phyloP scores from a whole-genome alignment of 2,113 vertebrate species.

The Campylorhamphus procurvoides region DNA sequence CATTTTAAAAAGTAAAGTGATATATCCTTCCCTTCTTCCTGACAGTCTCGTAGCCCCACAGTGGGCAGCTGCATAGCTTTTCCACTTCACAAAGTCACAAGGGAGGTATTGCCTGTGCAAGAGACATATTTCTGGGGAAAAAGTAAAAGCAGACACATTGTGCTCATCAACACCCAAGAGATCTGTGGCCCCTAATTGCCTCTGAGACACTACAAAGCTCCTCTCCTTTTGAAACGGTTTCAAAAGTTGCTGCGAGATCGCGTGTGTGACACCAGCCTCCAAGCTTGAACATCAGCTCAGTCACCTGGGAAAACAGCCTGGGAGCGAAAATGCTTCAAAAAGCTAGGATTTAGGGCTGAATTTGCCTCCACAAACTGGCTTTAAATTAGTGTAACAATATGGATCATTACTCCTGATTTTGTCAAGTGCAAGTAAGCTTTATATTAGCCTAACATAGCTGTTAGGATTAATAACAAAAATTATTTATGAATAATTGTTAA shows the following conservation, averaged over 20 bases:
- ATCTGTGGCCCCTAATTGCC: background rate
- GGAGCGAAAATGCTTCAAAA: background rate
- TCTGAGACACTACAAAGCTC: background rate
- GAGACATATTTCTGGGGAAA: background rate
- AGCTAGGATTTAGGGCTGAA: background rate
- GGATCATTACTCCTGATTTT: background rate
- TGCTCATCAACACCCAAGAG: background rate
- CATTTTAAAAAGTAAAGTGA: slow-evolving; percentile 18
- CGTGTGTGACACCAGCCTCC: background rate
- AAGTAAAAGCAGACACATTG: background rate
- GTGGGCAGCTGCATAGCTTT: background rate
- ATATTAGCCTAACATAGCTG: background rate
- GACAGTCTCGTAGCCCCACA: background rate
- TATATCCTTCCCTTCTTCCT: background rate
- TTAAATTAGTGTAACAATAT: background rate
- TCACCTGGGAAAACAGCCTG: background rate
- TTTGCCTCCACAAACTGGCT: background rate
- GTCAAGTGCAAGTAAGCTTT: background rate
- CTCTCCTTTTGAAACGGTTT: background rate
- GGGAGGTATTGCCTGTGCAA: background rate
- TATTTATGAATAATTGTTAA: background rate
- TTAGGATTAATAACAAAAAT: background rate
- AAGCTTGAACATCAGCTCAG: background rate
- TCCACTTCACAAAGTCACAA: background rate
- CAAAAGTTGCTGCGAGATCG: background rate